Percentiles rank a stretch among this genome's conserved stretches.
Conservation (phyloP, 2,888 invertebrate genomes). For the Torymus auratus region DNA sequence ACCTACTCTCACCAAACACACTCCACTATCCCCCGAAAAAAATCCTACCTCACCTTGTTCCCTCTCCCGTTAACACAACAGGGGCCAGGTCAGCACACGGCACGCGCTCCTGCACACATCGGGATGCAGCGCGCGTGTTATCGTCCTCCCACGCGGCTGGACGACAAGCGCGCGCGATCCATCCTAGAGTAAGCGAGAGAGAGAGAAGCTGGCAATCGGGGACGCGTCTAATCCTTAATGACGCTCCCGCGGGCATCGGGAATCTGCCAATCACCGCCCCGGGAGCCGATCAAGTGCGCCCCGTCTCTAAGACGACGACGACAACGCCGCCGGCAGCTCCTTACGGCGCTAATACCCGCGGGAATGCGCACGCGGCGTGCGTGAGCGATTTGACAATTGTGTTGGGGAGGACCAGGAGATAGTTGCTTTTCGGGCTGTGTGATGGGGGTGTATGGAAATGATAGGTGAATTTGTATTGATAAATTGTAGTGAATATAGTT, state of each 20-base stretch:
- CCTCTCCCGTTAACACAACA: too few species aligned
- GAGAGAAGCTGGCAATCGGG: neutral
- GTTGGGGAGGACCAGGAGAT: neutral
- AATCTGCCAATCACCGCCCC: conserved; percentile 39
- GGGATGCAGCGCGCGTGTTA: neutral
- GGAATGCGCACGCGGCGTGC: neutral
- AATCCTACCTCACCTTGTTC: too few species aligned
- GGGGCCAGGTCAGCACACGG: neutral
- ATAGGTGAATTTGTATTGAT: too few species aligned
- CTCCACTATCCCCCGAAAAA: too few species aligned
- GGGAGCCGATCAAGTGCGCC: neutral
- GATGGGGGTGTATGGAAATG: too few species aligned
- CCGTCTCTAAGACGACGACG: neutral
- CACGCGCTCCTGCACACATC: neutral
- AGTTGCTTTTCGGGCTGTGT: too few species aligned
- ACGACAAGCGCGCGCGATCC: too few species aligned
- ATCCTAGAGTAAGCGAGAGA: too few species aligned
- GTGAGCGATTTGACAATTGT: neutral
- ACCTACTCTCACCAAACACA: too few species aligned
- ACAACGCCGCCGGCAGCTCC: neutral
- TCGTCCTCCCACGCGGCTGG: neutral
- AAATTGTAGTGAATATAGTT: too few species aligned
- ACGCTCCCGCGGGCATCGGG: conserved; percentile 40
- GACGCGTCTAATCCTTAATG: conserved; percentile 48
- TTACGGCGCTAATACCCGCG: neutral